Percentiles rank a stretch among this genome's conserved stretches.
These are phyloP conservation scores for Drosophila picticornis DNA, from an alignment of 2,888 invertebrate genomes.

Conservation along the genomic window DNA sequence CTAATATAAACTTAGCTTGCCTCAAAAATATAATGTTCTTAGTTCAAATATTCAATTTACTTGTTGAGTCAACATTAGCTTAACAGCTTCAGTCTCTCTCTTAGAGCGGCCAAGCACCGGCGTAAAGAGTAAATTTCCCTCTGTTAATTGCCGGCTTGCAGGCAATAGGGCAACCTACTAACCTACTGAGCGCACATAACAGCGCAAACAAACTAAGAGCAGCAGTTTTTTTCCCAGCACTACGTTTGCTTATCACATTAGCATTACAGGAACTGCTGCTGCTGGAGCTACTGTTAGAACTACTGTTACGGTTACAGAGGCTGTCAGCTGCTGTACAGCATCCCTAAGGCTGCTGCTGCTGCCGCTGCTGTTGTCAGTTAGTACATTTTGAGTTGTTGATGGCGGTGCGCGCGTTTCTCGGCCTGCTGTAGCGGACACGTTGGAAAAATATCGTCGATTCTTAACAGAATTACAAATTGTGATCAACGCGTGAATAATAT, in stretches of 20 bases:
- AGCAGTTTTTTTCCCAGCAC: background rate
- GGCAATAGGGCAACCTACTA: slow-evolving; percentile 70
- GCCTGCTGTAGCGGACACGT: slow-evolving; percentile 31
- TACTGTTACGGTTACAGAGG: slow-evolving; percentile 2
- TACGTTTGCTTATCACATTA: slow-evolving; percentile 43
- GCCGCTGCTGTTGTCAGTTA: slow-evolving; percentile 44
- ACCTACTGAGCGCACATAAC: slow-evolving; percentile 63
- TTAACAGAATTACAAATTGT: slow-evolving; percentile 40
- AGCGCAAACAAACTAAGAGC: slow-evolving; percentile 48
- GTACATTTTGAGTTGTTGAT: slow-evolving; percentile 76
- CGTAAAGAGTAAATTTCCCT: slow-evolving; percentile 70
- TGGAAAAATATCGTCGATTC: slow-evolving; percentile 3
- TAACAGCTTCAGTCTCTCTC: slow-evolving; percentile 3
- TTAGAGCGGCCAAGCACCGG: slow-evolving; percentile 19
- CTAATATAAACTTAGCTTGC: background rate
- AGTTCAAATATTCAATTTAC: background rate
- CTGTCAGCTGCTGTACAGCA: slow-evolving; percentile 56
- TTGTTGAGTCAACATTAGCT: slow-evolving; percentile 38
- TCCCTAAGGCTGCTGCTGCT: slow-evolving; percentile 36
- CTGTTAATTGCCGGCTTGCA: slow-evolving; percentile 45
- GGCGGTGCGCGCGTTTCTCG: slow-evolving; percentile 68
- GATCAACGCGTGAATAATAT: slow-evolving; percentile 55
- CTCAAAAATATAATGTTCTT: background rate
- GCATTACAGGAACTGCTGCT: slow-evolving; percentile 21
- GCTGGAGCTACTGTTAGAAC: slow-evolving; percentile 29